Evolutionary conservation across 1,140 invertebrate species (phyloP).

Genomic region (Rhyacophila brunnea): DNA sequence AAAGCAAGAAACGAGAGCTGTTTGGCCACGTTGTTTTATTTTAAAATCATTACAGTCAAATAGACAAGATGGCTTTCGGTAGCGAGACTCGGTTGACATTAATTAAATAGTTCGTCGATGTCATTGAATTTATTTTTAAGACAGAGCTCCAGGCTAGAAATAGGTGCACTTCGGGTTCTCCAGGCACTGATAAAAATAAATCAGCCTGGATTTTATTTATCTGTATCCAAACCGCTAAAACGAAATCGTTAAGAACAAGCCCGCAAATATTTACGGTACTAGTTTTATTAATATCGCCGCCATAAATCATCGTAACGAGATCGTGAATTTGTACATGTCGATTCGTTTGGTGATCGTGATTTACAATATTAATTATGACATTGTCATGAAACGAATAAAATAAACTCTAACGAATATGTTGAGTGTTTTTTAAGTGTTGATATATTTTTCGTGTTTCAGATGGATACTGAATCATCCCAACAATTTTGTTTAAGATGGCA

Average conservation of each 20-base stretch:
- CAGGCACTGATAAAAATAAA: slow-evolving; percentile 58
- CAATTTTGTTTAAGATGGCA: slow-evolving; percentile 81
- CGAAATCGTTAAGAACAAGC: slow-evolving; percentile 23
- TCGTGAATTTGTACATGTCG: too few species aligned
- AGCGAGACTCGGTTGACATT: neutral
- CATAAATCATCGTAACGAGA: too few species aligned
- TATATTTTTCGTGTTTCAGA: slow-evolving; percentile 33
- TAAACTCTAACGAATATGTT: too few species aligned
- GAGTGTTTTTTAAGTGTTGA: too few species aligned
- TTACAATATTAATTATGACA: too few species aligned
- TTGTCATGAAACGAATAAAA: too few species aligned
- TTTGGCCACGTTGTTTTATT: too few species aligned
- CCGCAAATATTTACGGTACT: slow-evolving; percentile 26
- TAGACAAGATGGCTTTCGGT: too few species aligned
- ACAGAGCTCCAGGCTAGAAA: slow-evolving; percentile 52
- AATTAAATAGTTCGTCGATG: slow-evolving; percentile 35
- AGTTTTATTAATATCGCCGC: neutral
- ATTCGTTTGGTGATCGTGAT: too few species aligned
- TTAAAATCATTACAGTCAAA: too few species aligned
- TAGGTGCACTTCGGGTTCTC: slow-evolving; percentile 57
- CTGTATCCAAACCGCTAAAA: slow-evolving; percentile 22
- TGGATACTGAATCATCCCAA: slow-evolving; percentile 61
- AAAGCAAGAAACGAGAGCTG: neutral
- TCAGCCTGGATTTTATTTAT: slow-evolving; percentile 49
- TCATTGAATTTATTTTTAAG: slow-evolving; percentile 59